These are phyloP conservation scores for Xenopus laevis DNA, from an alignment of 2,113 vertebrate species.

Conservation along the genomic window DNA sequence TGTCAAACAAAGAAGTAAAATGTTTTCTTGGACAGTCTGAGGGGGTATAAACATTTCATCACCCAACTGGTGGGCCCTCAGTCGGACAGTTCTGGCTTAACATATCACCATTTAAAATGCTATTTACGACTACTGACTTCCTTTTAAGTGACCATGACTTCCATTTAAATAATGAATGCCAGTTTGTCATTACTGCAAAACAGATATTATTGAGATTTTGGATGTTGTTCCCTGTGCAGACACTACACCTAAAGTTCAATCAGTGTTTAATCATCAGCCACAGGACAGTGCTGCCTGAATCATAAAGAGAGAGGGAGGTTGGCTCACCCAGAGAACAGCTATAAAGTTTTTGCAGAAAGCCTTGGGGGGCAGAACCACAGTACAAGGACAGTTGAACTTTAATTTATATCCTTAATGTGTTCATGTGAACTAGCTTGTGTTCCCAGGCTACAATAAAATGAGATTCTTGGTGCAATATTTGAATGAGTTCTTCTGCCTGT, in stretches of 20 bases:
- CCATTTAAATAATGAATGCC: no score
- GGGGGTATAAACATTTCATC: no score
- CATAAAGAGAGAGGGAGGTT: not conserved
- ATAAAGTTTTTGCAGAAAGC: conserved; percentile 30
- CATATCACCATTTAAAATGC: no score
- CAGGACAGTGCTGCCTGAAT: conserved; percentile 24
- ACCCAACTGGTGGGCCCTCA: no score
- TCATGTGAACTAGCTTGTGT: conserved; percentile 29
- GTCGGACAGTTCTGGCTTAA: no score
- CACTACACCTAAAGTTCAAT: conserved; percentile 5
- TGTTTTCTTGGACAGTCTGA: no score
- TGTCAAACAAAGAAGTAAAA: no score
- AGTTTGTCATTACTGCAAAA: no score
- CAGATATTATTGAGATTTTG: no score
- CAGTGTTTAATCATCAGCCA: conserved; percentile 12
- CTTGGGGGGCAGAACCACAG: conserved; percentile 27
- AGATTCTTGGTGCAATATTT: conserved; percentile 36
- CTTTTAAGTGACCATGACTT: no score
- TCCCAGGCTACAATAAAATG: conserved; percentile 43
- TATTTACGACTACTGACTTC: no score
- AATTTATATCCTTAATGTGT: conserved; percentile 41
- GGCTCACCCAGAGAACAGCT: conserved; percentile 17
- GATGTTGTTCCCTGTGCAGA: not conserved
- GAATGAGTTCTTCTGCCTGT: conserved; percentile 36
- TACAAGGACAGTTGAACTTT: conserved; percentile 43